These are phyloP conservation scores for Peromyscus eremicus DNA, from an alignment of 2,797 vertebrate species.

Conservation along the genomic window DNA sequence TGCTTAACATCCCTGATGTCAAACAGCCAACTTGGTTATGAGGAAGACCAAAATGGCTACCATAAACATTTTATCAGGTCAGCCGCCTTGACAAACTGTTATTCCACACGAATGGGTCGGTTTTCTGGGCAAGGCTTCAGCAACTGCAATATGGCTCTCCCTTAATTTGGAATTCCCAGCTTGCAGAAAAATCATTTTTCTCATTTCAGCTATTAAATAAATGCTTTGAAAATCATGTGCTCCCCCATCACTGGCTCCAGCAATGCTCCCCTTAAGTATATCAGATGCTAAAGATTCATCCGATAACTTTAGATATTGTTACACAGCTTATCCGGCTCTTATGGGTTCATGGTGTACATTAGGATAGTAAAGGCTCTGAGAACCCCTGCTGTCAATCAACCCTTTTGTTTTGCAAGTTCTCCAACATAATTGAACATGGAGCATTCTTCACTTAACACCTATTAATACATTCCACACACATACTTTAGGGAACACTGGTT, in stretches of 20 bases:
- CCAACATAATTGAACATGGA: neutral
- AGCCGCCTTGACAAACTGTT: neutral
- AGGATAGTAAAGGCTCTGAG: neutral
- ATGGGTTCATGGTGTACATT: neutral
- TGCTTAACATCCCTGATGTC: neutral
- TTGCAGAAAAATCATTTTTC: neutral
- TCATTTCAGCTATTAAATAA: neutral
- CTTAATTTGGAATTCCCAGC: constrained; percentile 29
- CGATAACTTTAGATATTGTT: neutral
- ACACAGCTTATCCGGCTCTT: neutral
- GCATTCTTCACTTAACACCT: neutral
- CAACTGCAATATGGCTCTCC: neutral
- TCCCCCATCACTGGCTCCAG: neutral
- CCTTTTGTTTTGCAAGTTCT: neutral
- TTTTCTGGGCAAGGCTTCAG: constrained; percentile 52
- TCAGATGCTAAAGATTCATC: neutral
- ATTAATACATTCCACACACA: neutral
- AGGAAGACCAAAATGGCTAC: constrained; percentile 12
- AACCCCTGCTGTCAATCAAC: neutral
- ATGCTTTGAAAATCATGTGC: neutral
- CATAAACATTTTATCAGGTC: neutral
- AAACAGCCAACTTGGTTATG: neutral
- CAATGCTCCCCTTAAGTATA: neutral
- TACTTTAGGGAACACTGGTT: neutral
- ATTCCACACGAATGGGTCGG: neutral